Evolutionary conservation across 2,888 invertebrate species (phyloP).

Genomic region (Linhomoeus sp.): DNA sequence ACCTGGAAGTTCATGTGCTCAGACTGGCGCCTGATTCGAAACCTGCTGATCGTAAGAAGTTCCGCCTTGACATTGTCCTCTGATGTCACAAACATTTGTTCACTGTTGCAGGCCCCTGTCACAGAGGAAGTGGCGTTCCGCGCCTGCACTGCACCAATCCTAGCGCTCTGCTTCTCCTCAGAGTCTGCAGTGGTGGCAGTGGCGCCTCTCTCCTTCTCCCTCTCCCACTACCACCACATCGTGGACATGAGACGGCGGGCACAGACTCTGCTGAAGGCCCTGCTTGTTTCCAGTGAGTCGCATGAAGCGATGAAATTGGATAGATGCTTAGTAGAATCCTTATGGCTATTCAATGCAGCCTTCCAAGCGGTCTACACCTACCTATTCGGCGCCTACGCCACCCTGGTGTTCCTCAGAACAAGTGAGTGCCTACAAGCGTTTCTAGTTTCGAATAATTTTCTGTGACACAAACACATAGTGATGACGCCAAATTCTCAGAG

Average conservation of each 20-base stretch:
- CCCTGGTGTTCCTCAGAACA: slow-evolving; percentile 15
- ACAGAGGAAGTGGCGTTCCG: slow-evolving; percentile 1
- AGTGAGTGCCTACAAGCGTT: slow-evolving; percentile 6
- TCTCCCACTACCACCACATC: slow-evolving; percentile 20
- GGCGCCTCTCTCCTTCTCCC: slow-evolving; percentile 17
- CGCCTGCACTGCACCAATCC: background rate
- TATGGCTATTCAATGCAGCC: slow-evolving; percentile 8
- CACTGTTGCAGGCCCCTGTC: background rate
- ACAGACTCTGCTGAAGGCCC: background rate
- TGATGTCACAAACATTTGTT: too few species aligned
- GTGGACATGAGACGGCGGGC: slow-evolving; percentile 6
- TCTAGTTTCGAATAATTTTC: too few species aligned
- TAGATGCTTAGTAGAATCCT: background rate
- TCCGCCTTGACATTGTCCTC: too few species aligned
- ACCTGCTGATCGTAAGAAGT: too few species aligned
- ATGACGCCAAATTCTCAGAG: too few species aligned
- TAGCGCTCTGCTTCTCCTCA: background rate
- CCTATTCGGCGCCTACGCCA: slow-evolving; percentile 23
- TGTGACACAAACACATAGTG: too few species aligned
- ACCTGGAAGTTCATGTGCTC: too few species aligned
- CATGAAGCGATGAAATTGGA: background rate
- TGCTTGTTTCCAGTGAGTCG: background rate
- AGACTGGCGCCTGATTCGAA: too few species aligned
- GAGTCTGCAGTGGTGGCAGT: background rate
- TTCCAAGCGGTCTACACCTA: slow-evolving; percentile 26